Evolutionary conservation across 1,140 invertebrate species (phyloP).

Genomic region (Sycophila sp.): DNA sequence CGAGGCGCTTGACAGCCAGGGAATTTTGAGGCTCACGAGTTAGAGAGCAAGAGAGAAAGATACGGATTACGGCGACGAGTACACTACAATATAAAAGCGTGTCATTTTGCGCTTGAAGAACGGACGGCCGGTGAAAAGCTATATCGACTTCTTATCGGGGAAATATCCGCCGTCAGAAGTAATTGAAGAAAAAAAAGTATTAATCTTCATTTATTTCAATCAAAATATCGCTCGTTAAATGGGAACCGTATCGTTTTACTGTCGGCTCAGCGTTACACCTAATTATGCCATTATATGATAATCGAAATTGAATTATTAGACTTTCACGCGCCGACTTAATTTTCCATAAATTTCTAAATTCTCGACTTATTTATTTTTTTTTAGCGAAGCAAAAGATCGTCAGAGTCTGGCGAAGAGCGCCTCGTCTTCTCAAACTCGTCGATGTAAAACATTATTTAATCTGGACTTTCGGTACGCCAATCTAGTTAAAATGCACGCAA

Average conservation of each 20-base stretch:
- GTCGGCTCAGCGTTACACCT: too few species aligned
- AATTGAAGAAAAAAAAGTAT: too few species aligned
- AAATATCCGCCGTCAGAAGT: too few species aligned
- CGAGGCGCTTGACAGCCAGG: too few species aligned
- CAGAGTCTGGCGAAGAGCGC: neutral
- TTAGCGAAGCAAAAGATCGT: neutral
- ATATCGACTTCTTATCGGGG: too few species aligned
- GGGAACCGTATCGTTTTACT: too few species aligned
- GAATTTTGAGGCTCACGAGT: too few species aligned
- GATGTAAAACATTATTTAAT: neutral
- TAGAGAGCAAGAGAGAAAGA: too few species aligned
- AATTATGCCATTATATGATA: neutral
- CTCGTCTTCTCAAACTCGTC: neutral
- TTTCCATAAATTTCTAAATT: neutral
- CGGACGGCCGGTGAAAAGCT: too few species aligned
- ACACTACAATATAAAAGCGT: neutral
- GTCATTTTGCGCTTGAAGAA: neutral
- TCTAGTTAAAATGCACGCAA: constrained; percentile 4
- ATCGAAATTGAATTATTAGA: neutral
- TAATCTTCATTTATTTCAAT: too few species aligned
- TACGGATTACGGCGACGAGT: neutral
- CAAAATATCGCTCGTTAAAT: too few species aligned
- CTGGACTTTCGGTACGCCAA: neutral
- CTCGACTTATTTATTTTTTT: neutral
- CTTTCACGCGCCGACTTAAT: too few species aligned